Percentiles rank a stretch among this genome's conserved stretches.
phyloP scores from a whole-genome alignment of 2,888 invertebrate species.

The Fragum fragum region DNA sequence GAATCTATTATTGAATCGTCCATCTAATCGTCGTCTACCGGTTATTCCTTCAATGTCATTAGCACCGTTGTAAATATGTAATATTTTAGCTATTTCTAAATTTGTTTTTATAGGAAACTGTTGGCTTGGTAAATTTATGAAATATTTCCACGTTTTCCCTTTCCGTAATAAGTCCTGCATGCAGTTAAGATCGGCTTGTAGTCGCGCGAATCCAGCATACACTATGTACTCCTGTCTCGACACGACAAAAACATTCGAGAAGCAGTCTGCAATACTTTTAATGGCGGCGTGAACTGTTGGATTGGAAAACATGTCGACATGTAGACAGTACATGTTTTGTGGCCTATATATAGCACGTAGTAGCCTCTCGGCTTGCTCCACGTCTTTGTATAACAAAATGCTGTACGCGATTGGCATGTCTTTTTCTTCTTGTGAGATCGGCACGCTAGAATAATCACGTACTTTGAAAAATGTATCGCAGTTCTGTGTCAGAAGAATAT shows the following conservation, averaged over 20 bases:
- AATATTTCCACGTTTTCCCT: constrained; percentile 82
- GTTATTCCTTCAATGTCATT: constrained; percentile 86
- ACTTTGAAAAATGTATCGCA: constrained; percentile 71
- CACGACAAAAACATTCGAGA: constrained; percentile 85
- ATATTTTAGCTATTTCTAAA: constrained; percentile 84
- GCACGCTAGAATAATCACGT: constrained; percentile 62
- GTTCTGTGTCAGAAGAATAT: constrained; percentile 71
- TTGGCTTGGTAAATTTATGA: constrained; percentile 85
- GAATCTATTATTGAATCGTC: constrained; percentile 62
- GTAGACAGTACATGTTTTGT: constrained; percentile 85
- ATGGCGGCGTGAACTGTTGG: constrained; percentile 68
- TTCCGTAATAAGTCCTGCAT: constrained; percentile 80
- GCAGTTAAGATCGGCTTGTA: constrained; percentile 85
- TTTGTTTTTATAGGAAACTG: constrained; percentile 85
- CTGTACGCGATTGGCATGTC: constrained; percentile 83
- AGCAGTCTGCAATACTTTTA: constrained; percentile 77
- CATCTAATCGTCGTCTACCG: constrained; percentile 68
- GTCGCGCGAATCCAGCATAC: constrained; percentile 83
- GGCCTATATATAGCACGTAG: constrained; percentile 83
- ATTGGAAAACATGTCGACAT: constrained; percentile 81
- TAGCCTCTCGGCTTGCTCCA: constrained; percentile 80
- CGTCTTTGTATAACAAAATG: constrained; percentile 81
- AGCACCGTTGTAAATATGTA: constrained; percentile 84
- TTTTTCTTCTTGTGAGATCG: constrained; percentile 67
- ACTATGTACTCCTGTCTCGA: constrained; percentile 81